Base-by-base conservation (phyloP, 2,797 vertebrate genomes). In the Halcyon badia region DNA sequence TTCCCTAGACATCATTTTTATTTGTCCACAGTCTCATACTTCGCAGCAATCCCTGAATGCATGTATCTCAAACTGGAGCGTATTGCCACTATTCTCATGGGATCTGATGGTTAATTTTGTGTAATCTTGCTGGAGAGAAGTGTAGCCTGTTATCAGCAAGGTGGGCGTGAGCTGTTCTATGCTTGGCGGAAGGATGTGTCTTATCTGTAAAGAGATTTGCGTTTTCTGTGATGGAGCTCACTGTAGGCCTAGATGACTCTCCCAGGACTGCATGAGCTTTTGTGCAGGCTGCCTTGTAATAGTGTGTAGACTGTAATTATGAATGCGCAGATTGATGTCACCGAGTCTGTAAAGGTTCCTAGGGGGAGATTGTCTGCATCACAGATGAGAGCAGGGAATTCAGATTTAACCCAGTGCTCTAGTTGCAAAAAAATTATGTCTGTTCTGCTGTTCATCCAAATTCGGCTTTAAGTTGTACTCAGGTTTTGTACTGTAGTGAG, bases 281-380 rank as follows among this genome's bases (percentile, higher is more conserved):
- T 72, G 92, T 82, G 85, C 83, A 25, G 69, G 87, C 91, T 91
- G 91, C 85, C 58, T 61, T 65, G 87, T 75, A 94, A 86, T 20
- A 89, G 91, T 80, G 39, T 20, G 83, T 79, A 90, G 93, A 69
- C 87, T 91, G 94, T 95, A 96, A 96, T 97, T 96, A 93, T 3
- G 70, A 73, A 95, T 89, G 88, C 0, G 4, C 66, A 89, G 94
- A 96, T 90, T 94, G 90, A 92, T 94, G 94, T 92, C 94, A 62
- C 88, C 1, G 62, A 82, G 83, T n/a, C 78, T 87, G 2, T 79
- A 82, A 92, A 86, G 81, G 72, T 69, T 94, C 92, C 86, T 84
- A 26, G 11, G 6, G 80, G 66, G 52, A 89, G 66, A 77, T 0
- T 44, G 41, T 77, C 90, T 88, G 92, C 88, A 80, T 89, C 64